Percentiles rank a stretch among this genome's conserved stretches.
Evolutionary conservation across 1,140 invertebrate genomes (phyloP).

Genomic region (Cydia strobilella): DNA sequence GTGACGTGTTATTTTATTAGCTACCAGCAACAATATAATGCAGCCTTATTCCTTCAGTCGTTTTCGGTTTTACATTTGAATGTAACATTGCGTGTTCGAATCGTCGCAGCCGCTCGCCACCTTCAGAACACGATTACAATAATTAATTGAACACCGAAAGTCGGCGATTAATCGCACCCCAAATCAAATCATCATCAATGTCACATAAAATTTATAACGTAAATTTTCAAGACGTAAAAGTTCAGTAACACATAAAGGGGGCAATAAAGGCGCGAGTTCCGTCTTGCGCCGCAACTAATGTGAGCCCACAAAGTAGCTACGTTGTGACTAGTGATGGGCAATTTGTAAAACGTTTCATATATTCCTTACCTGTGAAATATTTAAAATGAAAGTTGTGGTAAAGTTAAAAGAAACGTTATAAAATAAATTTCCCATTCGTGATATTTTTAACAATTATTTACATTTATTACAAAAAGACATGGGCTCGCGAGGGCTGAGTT

Average conservation of each 20-base stretch:
- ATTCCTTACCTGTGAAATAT: no score
- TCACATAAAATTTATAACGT: slow-evolving; percentile 20
- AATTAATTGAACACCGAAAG: slow-evolving; percentile 17
- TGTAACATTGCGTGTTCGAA: not conserved
- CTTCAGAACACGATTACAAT: not conserved
- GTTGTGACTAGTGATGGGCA: slow-evolving; percentile 6
- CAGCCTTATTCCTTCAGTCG: not conserved
- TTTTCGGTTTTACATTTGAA: not conserved
- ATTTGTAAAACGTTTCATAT: no score
- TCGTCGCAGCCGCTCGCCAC: not conserved
- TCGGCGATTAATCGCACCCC: not conserved
- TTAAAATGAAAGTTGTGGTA: no score
- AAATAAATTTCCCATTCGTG: no score
- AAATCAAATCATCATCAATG: slow-evolving; percentile 22
- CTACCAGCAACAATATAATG: not conserved
- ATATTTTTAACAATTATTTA: no score
- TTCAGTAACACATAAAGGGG: slow-evolving; percentile 27
- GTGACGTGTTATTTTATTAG: not conserved
- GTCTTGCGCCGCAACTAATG: slow-evolving; percentile 12
- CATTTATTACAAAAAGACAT: no score
- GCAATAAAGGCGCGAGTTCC: slow-evolving; percentile 25
- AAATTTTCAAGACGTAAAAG: slow-evolving; percentile 26
- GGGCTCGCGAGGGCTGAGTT: no score
- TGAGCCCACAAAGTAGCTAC: slow-evolving; percentile 16
- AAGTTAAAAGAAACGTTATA: no score